Evolutionary conservation across 2,797 vertebrate species (phyloP).

Genomic region (Lycodopsis pacificus): DNA sequence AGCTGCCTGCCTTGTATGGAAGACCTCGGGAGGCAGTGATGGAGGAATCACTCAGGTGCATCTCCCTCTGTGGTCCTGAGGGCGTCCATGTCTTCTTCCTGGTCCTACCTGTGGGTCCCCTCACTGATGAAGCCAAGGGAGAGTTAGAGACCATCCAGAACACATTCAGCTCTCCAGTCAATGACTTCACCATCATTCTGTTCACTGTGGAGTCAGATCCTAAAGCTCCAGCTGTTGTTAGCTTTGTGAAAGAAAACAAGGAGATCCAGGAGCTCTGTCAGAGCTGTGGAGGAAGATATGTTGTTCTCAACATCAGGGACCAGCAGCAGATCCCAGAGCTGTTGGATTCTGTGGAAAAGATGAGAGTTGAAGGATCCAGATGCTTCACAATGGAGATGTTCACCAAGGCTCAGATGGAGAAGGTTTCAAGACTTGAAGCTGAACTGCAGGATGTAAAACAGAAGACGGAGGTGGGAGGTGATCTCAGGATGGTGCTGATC

Average conservation of each 20-base stretch:
- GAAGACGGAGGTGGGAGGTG: too few relatives aligned
- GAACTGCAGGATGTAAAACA: background rate
- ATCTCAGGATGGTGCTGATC: too few relatives aligned
- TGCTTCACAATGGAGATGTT: conserved; percentile 23
- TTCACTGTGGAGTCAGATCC: conserved; percentile 29
- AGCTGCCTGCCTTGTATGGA: too few relatives aligned
- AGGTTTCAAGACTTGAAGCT: background rate
- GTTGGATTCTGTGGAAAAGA: background rate
- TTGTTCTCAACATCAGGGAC: too few relatives aligned
- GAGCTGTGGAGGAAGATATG: conserved; percentile 26
- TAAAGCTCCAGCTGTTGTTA: background rate
- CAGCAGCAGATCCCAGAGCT: background rate
- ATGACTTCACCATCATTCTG: too few relatives aligned
- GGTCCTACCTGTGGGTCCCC: too few relatives aligned
- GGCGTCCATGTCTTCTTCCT: too few relatives aligned
- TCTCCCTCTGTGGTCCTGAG: conserved; percentile 25
- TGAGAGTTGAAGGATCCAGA: background rate
- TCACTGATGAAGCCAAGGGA: conserved; percentile 53
- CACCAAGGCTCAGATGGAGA: background rate
- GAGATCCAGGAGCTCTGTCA: conserved; percentile 24
- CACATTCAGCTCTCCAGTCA: conserved; percentile 31
- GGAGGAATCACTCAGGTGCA: too few relatives aligned
- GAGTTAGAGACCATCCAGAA: conserved; percentile 50
- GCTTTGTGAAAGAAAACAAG: background rate
- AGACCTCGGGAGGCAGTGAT: too few relatives aligned